Base-by-base conservation (phyloP, 2,888 invertebrate species). In the Elaeidobius kamerunicus region DNA sequence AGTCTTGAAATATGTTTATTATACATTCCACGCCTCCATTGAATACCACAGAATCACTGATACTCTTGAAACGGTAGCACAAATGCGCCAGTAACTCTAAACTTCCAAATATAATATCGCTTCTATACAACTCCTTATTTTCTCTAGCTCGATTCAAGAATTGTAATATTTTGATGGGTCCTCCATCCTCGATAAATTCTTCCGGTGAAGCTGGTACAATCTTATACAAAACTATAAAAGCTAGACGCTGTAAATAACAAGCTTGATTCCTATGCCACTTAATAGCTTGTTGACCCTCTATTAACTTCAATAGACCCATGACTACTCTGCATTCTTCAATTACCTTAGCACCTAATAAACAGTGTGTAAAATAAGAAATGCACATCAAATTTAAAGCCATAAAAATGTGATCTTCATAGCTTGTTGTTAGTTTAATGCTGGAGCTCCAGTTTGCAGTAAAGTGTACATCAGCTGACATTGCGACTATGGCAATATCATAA, bases 151-250 rank as follows among this genome's bases (percentile, higher is more conserved):
- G 12, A 12, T 48, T 40, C n/a, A 56, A 14, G 11, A 56, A 23
- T 16, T 52, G 43, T 6, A 56, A 40, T 15, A 56, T 52, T 5
- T 52, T 56, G 43, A 44, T 27, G n/a, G 63, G 57, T 36, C 66
- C 66, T 14, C 60, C 60, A 53, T 63, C 55, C 51, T 64, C 62
- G 5, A 66, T 59, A 47, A 63, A 66, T 15, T 61, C 62, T 7
- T 65, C 60, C 17, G 58, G 46, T 34, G 62, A 47, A 30, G 46
- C 30, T 2, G 65, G 62, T 7, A 63, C 59, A 12, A 66, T 46
- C 38, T 59, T 55, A 17, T 56, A 58, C 23, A 65, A 58, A 43
- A 61, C 52, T 34, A 61, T 57, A 43, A 62, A 55, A 23, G 56
- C 40, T 11, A 61, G 43, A 19, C 56, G 48, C 17, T 56, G 52